These are phyloP conservation scores for Hylyphantes graminicola DNA, from an alignment of 1,140 invertebrate genomes.

Conservation along the genomic window DNA sequence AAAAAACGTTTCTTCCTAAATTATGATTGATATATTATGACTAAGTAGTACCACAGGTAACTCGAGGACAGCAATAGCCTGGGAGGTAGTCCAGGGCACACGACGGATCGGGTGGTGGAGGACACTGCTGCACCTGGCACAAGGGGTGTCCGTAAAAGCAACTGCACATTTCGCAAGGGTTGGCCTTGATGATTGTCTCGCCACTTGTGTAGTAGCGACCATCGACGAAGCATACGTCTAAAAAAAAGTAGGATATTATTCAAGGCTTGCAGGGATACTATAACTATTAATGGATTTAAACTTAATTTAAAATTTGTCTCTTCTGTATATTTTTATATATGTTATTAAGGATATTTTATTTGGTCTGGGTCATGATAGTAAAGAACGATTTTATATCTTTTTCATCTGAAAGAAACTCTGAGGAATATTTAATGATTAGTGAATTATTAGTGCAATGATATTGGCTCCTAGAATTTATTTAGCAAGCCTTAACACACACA, in stretches of 20 bases:
- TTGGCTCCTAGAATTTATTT: no score
- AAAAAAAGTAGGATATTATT: neutral
- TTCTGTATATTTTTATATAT: no score
- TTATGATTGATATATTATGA: neutral
- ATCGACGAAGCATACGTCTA: conserved; percentile 69
- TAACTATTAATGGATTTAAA: no score
- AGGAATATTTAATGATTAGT: no score
- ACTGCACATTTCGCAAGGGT: conserved; percentile 70
- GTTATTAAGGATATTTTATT: no score
- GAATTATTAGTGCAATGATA: no score
- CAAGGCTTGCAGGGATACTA: neutral
- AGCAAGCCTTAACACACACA: no score
- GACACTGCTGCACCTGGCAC: conserved; percentile 71
- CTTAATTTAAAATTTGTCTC: no score
- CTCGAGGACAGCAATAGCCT: conserved; percentile 70
- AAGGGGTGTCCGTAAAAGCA: conserved; percentile 71
- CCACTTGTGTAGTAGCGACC: conserved; percentile 69
- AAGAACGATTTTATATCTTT: no score
- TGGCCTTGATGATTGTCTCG: conserved; percentile 68
- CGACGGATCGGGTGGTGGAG: conserved; percentile 68
- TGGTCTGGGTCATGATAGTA: no score
- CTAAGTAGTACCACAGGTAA: conserved; percentile 69
- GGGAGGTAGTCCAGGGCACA: conserved; percentile 67
- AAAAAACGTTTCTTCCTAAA: neutral
- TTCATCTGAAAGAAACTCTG: no score